A percentile compares a stretch with the other conserved stretches of the same genome.
These are phyloP conservation scores for Aphodius granarius DNA, from an alignment of 2,888 invertebrate species.

Conservation along the genomic window DNA sequence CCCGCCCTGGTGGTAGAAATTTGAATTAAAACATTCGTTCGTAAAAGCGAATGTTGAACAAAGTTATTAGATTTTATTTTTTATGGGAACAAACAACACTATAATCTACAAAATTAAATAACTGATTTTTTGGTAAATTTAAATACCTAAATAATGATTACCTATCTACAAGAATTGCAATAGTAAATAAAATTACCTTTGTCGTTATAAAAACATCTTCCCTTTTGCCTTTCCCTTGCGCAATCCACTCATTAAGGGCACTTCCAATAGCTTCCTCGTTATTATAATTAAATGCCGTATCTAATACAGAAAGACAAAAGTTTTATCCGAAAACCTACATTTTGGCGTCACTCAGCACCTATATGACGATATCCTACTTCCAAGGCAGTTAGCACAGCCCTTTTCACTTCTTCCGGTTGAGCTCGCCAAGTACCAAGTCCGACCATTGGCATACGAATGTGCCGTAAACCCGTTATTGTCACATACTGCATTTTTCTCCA, in stretches of 20 bases:
- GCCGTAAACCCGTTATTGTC: conserved; percentile 55
- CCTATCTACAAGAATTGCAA: not conserved
- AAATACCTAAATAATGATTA: not conserved
- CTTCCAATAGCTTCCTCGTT: conserved; percentile 77
- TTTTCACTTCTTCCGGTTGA: conserved; percentile 64
- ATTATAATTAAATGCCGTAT: conserved; percentile 79
- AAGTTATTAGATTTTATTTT: too few species aligned
- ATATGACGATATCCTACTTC: conserved; percentile 73
- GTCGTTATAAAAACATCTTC: conserved; percentile 78
- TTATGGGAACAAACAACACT: too few species aligned
- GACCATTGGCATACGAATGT: conserved; percentile 66
- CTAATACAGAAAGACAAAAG: conserved; percentile 50
- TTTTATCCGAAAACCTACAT: not conserved
- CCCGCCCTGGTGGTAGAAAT: too few species aligned
- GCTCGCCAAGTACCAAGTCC: conserved; percentile 78
- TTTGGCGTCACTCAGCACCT: conserved; percentile 36
- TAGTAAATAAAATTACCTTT: conserved; percentile 60
- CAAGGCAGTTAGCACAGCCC: conserved; percentile 65
- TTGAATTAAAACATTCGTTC: too few species aligned
- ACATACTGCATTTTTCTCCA: conserved; percentile 52
- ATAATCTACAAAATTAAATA: not conserved
- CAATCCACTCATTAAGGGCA: conserved; percentile 67
- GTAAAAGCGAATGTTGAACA: too few species aligned
- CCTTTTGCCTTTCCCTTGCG: conserved; percentile 64
- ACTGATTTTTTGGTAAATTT: conserved; percentile 3